Evolutionary conservation across 2,797 vertebrate species (phyloP).

Genomic region (Pteronotus mesoamericanus): DNA sequence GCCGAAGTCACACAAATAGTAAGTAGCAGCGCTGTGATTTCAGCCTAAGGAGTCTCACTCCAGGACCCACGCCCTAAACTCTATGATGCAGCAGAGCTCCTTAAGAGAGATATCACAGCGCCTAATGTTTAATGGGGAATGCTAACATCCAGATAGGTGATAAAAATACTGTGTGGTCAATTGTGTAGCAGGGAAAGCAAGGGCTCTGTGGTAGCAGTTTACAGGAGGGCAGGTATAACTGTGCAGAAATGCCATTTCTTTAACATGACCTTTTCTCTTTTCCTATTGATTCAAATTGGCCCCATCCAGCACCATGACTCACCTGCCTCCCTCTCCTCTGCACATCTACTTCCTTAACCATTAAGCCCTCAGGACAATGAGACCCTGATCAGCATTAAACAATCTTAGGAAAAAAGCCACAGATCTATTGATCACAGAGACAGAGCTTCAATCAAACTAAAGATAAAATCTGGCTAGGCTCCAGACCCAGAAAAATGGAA

Average conservation of each 20-base stretch:
- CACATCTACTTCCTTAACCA: neutral
- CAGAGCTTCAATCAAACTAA: neutral
- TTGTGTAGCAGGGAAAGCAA: neutral
- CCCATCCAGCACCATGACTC: neutral
- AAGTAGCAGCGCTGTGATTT: neutral
- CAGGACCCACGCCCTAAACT: neutral
- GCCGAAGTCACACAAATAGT: neutral
- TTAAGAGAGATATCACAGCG: neutral
- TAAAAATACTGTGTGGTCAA: neutral
- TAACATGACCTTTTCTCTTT: neutral
- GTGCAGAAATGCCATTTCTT: neutral
- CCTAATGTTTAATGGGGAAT: neutral
- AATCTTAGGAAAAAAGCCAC: neutral
- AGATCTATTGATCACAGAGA: neutral
- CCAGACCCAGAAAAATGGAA: neutral
- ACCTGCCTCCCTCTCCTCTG: neutral
- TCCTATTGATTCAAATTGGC: neutral
- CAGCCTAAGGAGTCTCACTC: neutral
- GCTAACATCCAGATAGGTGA: neutral
- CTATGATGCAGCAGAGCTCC: neutral
- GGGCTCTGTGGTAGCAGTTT: neutral
- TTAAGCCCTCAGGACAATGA: neutral
- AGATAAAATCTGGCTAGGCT: neutral
- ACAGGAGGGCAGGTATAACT: neutral
- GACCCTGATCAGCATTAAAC: neutral